Percentiles rank a stretch among this genome's conserved stretches.
Conservation (phyloP, 2,888 invertebrate genomes). For the Pachycephus smyrnensis region DNA sequence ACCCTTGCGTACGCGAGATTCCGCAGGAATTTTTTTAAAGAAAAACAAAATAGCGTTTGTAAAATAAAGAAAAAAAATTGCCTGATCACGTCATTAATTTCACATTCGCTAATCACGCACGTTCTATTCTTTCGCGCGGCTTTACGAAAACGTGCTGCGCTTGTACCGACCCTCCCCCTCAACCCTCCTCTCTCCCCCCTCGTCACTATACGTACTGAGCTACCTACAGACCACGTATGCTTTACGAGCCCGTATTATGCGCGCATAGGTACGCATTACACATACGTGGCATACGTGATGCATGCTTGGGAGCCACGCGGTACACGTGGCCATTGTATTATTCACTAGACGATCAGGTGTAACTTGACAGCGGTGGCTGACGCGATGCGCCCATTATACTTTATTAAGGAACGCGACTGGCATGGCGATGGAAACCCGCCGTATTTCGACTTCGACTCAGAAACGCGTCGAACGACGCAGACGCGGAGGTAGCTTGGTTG, state of each 20-base stretch:
- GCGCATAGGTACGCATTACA: constrained; percentile 27
- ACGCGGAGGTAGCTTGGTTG: too few species aligned
- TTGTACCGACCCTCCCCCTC: too few species aligned
- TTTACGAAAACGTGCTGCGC: too few species aligned
- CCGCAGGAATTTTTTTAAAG: too few species aligned
- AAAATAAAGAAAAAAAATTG: too few species aligned
- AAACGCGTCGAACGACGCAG: background rate
- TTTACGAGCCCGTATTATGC: constrained; percentile 50
- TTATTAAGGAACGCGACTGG: constrained; percentile 55
- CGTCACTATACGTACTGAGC: too few species aligned
- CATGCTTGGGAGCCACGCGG: constrained; percentile 28
- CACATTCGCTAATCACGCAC: too few species aligned
- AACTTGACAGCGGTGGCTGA: constrained; percentile 35
- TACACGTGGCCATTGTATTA: constrained; percentile 38
- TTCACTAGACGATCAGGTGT: constrained; percentile 48
- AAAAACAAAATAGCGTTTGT: too few species aligned
- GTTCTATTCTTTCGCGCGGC: too few species aligned
- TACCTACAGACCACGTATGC: constrained; percentile 22
- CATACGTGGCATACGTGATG: constrained; percentile 51
- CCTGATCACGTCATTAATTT: too few species aligned
- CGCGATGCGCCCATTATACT: constrained; percentile 53
- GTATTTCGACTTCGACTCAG: constrained; percentile 9
- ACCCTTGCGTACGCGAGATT: too few species aligned
- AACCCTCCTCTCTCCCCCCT: too few species aligned
- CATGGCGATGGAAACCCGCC: constrained; percentile 26